Conservation (phyloP, 2,888 invertebrate genomes). For the Xanthorhoe designata region DNA sequence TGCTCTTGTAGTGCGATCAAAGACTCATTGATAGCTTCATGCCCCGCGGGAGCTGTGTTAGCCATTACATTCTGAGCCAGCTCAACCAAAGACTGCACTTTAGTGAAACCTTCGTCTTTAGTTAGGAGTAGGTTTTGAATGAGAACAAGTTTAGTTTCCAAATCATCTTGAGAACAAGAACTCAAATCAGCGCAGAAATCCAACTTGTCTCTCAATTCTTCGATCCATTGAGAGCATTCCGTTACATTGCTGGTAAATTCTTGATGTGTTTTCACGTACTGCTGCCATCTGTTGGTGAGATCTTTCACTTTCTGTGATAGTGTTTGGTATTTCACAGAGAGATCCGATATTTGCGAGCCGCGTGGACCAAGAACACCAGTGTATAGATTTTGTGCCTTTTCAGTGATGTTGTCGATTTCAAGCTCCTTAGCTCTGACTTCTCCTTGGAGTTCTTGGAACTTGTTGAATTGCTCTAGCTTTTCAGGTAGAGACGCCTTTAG, state of each 20-base stretch:
- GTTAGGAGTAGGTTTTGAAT: slow-evolving; percentile 95
- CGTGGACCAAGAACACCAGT: slow-evolving; percentile 90
- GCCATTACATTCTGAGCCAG: slow-evolving; percentile 95
- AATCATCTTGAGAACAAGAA: slow-evolving; percentile 92
- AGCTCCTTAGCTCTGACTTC: slow-evolving; percentile 95
- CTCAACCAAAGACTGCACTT: slow-evolving; percentile 95
- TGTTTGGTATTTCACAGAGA: slow-evolving; percentile 96
- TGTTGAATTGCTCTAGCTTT: slow-evolving; percentile 94
- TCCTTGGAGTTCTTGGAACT: slow-evolving; percentile 92
- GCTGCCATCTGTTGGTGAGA: slow-evolving; percentile 95
- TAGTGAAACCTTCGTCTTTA: slow-evolving; percentile 96
- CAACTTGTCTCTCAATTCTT: slow-evolving; percentile 92
- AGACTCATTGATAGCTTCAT: slow-evolving; percentile 93
- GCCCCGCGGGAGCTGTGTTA: slow-evolving; percentile 95
- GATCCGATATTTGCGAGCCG: slow-evolving; percentile 93
- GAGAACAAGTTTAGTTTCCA: slow-evolving; percentile 93
- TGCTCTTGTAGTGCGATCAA: slow-evolving; percentile 94
- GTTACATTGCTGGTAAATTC: slow-evolving; percentile 93
- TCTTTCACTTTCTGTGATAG: slow-evolving; percentile 96
- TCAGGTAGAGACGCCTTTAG: slow-evolving; percentile 92
- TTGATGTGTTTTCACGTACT: slow-evolving; percentile 94
- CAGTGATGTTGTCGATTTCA: slow-evolving; percentile 96
- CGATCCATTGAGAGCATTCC: slow-evolving; percentile 94
- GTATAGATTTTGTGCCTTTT: slow-evolving; percentile 94
- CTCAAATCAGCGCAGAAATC: slow-evolving; percentile 94